Evolutionary conservation across 2,888 invertebrate genomes (phyloP).

Genomic region (Sphaerophoria rueppellii): DNA sequence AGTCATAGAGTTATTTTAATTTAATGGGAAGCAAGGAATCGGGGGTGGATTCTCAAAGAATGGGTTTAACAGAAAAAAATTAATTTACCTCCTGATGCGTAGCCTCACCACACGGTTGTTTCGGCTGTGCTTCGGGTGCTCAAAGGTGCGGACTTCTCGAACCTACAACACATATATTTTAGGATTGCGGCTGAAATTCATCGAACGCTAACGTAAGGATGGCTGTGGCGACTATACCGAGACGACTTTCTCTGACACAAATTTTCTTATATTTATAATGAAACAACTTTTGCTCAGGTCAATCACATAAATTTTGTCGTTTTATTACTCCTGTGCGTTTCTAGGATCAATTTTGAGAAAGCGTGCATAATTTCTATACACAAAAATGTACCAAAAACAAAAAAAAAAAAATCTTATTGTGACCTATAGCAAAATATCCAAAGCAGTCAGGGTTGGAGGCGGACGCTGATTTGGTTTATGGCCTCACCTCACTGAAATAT

Average conservation of each 20-base stretch:
- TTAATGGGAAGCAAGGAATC: constrained; percentile 40
- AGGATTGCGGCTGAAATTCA: constrained; percentile 52
- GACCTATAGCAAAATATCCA: constrained; percentile 47
- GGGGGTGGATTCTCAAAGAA: not conserved
- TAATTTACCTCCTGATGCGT: constrained; percentile 67
- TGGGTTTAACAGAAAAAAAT: constrained; percentile 36
- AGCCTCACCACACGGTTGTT: not conserved
- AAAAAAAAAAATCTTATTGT: constrained; percentile 41
- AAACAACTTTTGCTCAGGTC: constrained; percentile 67
- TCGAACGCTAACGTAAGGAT: constrained; percentile 47
- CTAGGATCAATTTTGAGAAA: constrained; percentile 74
- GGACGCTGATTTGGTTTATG: constrained; percentile 5
- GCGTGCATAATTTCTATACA: constrained; percentile 70
- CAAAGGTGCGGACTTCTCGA: constrained; percentile 58
- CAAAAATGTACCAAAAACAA: constrained; percentile 68
- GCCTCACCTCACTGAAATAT: constrained; percentile 42
- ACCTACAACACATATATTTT: not conserved
- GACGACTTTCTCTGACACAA: constrained; percentile 46
- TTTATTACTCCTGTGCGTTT: constrained; percentile 75
- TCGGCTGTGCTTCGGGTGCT: constrained; percentile 17
- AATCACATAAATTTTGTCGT: constrained; percentile 71
- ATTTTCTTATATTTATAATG: constrained; percentile 2
- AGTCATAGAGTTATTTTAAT: constrained; percentile 46
- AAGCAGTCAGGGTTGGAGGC: constrained; percentile 38
- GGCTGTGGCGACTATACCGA: not conserved